Evolutionary conservation across 2,888 invertebrate genomes (phyloP).

Genomic region (Pollenia griseotomentosa): DNA sequence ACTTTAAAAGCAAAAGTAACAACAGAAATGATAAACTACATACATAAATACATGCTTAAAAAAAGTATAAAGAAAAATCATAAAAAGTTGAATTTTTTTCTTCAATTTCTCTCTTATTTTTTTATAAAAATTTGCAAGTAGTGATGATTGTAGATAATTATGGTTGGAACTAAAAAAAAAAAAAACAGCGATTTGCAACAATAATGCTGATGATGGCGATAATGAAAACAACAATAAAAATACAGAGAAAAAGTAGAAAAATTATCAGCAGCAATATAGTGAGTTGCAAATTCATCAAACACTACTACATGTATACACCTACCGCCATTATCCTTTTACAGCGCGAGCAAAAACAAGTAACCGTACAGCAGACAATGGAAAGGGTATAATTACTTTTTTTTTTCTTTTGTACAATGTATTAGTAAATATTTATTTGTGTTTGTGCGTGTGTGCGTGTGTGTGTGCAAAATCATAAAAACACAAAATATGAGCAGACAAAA

Average conservation of each 20-base stretch:
- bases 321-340: neutral
- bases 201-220: constrained; percentile 52
- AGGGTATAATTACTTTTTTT: neutral
- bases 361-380: constrained; percentile 4
- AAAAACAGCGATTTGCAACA: constrained; percentile 59
- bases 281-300: constrained; percentile 64
- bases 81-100: constrained; percentile 8
- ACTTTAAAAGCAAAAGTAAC: neutral
- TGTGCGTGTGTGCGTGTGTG: constrained; percentile 28
- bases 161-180: neutral
- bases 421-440: constrained; percentile 30
- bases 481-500: constrained; percentile 6
- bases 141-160: constrained; percentile 71
- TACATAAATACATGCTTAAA: neutral
- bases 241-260: neutral
- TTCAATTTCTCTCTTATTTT: constrained; percentile 3
- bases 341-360: neutral
- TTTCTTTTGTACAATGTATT: constrained; percentile 12
- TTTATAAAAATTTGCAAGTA: constrained; percentile 48
- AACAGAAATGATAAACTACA: constrained; percentile 10
- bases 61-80: constrained; percentile 21
- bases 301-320: neutral
- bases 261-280: constrained; percentile 49
- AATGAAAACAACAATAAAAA: constrained; percentile 17
- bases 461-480: constrained; percentile 60